Percentiles rank a stretch among this genome's conserved stretches.
Conservation (phyloP, 2,113 vertebrate species). For the western clawed frog (Xenopus tropicalis) region UCB_Xtro_10.0 CM004448.2:54629501-54630000, state of each 20-base stretch:
- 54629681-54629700: slow-evolving; percentile 36
- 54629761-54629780: slow-evolving; percentile 59
- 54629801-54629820: slow-evolving; percentile 44
- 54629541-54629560: too few relatives aligned
- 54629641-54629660: slow-evolving; percentile 49
- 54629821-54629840: slow-evolving; percentile 48
- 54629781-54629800: slow-evolving; percentile 47
- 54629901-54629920: slow-evolving; percentile 51
- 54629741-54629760: slow-evolving; percentile 45
- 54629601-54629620: too few relatives aligned
- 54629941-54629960: slow-evolving; percentile 43
- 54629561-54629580: too few relatives aligned
- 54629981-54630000: not conserved
- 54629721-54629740: slow-evolving; percentile 15
- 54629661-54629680: slow-evolving; percentile 43
- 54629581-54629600: too few relatives aligned
- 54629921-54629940: slow-evolving; percentile 20
- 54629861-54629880: slow-evolving; percentile 46
- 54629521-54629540: too few relatives aligned
- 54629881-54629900: slow-evolving; percentile 49
- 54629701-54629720: slow-evolving; percentile 41
- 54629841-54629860: slow-evolving; percentile 17
- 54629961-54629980: slow-evolving; percentile 26
- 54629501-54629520: too few relatives aligned
- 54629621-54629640: slow-evolving; percentile 20